Evolutionary conservation across 2,888 invertebrate genomes (phyloP).

Genomic region (Luffia ferchaultella): DNA sequence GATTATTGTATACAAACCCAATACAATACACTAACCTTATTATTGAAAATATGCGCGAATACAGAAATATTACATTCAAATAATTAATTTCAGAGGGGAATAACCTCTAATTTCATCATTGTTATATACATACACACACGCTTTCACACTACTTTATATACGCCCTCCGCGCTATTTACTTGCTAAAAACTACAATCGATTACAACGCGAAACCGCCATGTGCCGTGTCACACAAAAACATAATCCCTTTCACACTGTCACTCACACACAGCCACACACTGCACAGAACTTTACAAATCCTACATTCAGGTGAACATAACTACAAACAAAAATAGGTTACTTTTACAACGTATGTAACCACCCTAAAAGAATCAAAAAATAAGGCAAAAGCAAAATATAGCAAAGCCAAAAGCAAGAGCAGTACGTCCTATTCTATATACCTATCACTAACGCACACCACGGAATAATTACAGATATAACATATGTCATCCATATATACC

Average conservation of each 20-base stretch:
- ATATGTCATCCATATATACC: conserved; percentile 13
- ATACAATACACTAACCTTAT: too few relatives aligned
- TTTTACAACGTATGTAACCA: not conserved
- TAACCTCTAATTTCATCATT: not conserved
- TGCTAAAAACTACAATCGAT: not conserved
- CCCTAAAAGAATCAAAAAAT: not conserved
- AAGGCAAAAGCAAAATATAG: not conserved
- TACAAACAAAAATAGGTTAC: too few relatives aligned
- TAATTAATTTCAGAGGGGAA: not conserved
- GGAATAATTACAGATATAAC: conserved; percentile 10
- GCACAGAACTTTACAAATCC: too few relatives aligned
- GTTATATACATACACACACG: not conserved
- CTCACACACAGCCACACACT: too few relatives aligned
- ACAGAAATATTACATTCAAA: too few relatives aligned
- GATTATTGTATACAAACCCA: too few relatives aligned
- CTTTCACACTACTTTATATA: not conserved
- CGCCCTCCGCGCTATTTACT: not conserved
- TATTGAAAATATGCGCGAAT: too few relatives aligned
- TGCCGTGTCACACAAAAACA: not conserved
- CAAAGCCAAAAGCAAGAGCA: not conserved
- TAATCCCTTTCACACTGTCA: too few relatives aligned
- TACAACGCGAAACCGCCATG: not conserved
- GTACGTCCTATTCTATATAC: not conserved
- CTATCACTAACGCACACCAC: not conserved
- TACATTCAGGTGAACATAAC: too few relatives aligned